Evolutionary conservation across 2,113 vertebrate genomes (phyloP), one percentile per base, ranked within the genome.

Genomic region (Forbesichthys papilliferus): DNA sequence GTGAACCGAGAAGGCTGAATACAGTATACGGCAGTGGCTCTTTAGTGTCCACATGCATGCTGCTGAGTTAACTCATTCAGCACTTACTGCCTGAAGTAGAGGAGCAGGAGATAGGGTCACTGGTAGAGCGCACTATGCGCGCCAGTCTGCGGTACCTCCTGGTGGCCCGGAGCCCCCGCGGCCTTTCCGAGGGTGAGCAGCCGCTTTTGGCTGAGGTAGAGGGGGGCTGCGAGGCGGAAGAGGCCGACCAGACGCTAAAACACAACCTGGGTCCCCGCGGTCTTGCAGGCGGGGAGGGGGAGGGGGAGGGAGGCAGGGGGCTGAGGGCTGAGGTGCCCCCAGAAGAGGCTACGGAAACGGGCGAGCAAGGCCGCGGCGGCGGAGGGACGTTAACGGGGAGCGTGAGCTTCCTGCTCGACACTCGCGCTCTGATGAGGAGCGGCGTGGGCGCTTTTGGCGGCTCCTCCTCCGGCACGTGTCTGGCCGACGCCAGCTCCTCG

Each of bases 101-200:
- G 0, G 88, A 88, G 60, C 94, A 96, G 0, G 95, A 93, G 33
- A 95, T 85, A 0, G 97, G 97, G 88, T 98, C 96, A 47, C 97
- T 99, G 89, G 93, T 94, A 10, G 97, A 99, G 1, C 95, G 95
- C 73, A 96, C 93, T 9, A 98, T 92, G 42, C 57, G 91, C 12
- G 87, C 88, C 84, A 91, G 86, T 62, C 88, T 93, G 66, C 84
- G 84, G 69, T 86, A 73, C 48, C 77, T 85, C 33, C 82, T 77
- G 13, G 52, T 0, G 11, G 63, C 84, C 61, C 88, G 87, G 36
- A 84, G 84, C 16, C 36, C 89, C n/a, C 52, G 84, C 14, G 86
- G 83, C 46, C 82, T 75, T 66, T 94, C 91, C 0, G 67, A 66
- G 5, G 79, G 52, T 0, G 86, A 67, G 60, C 62, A 14, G 64